Evolutionary conservation across 1,140 invertebrate genomes (phyloP), one percentile per base, ranked within the genome.

Genomic region (Formica selysi): DNA sequence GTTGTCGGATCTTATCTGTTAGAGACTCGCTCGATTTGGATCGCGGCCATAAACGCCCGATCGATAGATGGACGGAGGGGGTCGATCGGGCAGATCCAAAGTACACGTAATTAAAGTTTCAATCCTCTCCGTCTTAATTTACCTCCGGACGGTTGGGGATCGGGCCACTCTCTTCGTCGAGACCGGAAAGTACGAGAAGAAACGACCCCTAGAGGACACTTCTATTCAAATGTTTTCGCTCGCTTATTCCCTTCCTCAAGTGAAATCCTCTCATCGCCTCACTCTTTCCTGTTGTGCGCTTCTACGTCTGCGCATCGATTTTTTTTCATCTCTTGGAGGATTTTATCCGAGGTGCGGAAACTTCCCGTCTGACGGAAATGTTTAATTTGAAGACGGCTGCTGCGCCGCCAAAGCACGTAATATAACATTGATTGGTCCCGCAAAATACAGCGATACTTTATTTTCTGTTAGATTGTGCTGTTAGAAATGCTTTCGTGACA

Each of bases 61-160:
- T 38, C 44, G 26, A 29, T 59, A 51, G 67, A 81, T 57, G 48
- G 48, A 62, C 38, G 7, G n/a, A 26, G 6, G 38, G 3, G 38
- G 8, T 86, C 87, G 76, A 41, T 32, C 57, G 44, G n/a, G 8
- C 65, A 36, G 41, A 51, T 87, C 87, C 90, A 78, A 93, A 87
- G 78, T 94, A 92, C 92, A 94, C 92, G 91, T 91, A 93, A 94
- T 94, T 94, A 94, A 94, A 93, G 92, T 93, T 93, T 91, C 90
- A 92, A 91, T 93, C 89, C 86, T 16, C 91, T 89, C 85, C 57
- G 19, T 90, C 87, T 91, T 92, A 90, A 91, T 90, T 91, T 89
- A 73, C 67, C 71, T 13, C 65, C 57, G 48, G 36, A 57, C 62
- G 41, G 22, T 59, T 41, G 44, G 61, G 73, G 85, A 90, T 91